Base-by-base conservation (phyloP, 23 tunicate genomes). In the Aplidium turbinatum region DNA sequence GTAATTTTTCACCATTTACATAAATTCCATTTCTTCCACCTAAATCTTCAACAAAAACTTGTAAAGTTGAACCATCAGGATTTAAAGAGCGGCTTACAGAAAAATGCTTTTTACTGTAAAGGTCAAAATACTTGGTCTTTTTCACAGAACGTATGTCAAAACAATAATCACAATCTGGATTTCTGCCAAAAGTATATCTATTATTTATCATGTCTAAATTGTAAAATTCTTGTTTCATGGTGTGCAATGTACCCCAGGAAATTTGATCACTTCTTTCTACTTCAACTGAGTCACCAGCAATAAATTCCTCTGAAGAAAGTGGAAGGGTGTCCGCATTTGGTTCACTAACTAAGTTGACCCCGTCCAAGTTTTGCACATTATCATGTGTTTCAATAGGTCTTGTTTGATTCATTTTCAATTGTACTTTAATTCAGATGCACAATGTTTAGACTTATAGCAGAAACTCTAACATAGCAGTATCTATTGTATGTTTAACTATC, bases 41-140 rank as follows among this genome's bases (percentile, higher is more conserved):
- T 31, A 81, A 48, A 62, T 81, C 87, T 58, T 81, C 72, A 24
- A 80, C 24, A 65, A 83, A 45, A 22, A 75, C 69, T 54, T 31
- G 70, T 11, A 65, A 22, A 23, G 76, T 75, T 24, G 73, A 4
- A 3, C 78, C 78, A 66, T 74, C 81, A 4, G 67, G 75, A 11
- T 50, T 53, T 28, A 33, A 21, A 35, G 64, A 70, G 19, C 89
- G 52, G 19, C 35, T 58, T 5, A 90, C 71, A 7, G 84, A 64
- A 55, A 90, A 90, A 70, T 90, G 97, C 58, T 40, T 42, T 42
- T 90, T 90, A 47, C 89, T 83, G 33, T 77, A 90, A 11, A 33
- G 32, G 22, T 64, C 72, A 40, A 31, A 85, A 69, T 69, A n/a
- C 13, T 71, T 70, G 30, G 78, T 77, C 18, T 63, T 77, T 38